Percentiles rank a stretch among this genome's conserved stretches.
Evolutionary conservation across 1,140 invertebrate species (phyloP).

Genomic region (Ylistrum balloti): DNA sequence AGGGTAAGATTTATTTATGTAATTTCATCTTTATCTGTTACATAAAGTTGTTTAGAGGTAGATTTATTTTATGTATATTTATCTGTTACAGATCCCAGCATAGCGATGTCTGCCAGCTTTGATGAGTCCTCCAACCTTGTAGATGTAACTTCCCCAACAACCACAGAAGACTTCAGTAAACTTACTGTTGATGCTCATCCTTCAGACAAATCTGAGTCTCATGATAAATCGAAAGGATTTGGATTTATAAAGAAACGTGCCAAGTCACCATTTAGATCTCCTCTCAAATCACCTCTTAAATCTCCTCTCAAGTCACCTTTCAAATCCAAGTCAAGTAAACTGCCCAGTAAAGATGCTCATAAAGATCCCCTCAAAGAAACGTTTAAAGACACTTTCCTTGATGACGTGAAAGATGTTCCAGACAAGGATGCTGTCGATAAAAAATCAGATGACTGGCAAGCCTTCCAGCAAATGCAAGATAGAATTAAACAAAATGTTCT

Average conservation of each 20-base stretch:
- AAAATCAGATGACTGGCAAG: constrained; percentile 83
- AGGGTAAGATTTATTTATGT: too few species aligned
- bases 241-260: constrained; percentile 68
- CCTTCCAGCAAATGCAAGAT: constrained; percentile 82
- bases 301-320: constrained; percentile 58
- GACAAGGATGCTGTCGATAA: constrained; percentile 71
- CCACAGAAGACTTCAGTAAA: constrained; percentile 54
- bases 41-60: too few species aligned
- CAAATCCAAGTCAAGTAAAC: constrained; percentile 63
- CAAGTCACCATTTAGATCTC: constrained; percentile 67
- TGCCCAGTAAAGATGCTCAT: background rate
- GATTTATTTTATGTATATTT: constrained; percentile 43
- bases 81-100: constrained; percentile 65
- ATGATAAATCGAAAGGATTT: constrained; percentile 62
- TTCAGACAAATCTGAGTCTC: background rate
- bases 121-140: constrained; percentile 79
- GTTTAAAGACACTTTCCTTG: constrained; percentile 70
- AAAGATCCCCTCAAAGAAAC: constrained; percentile 45
- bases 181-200: background rate
- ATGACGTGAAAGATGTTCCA: constrained; percentile 66
- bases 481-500: constrained; percentile 81
- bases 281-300: constrained; percentile 61
- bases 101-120: constrained; percentile 78
- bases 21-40: constrained; percentile 63
- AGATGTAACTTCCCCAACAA: constrained; percentile 70